Conservation (phyloP, 2,113 vertebrate species). For the Chlorodrepanis virens region DNA sequence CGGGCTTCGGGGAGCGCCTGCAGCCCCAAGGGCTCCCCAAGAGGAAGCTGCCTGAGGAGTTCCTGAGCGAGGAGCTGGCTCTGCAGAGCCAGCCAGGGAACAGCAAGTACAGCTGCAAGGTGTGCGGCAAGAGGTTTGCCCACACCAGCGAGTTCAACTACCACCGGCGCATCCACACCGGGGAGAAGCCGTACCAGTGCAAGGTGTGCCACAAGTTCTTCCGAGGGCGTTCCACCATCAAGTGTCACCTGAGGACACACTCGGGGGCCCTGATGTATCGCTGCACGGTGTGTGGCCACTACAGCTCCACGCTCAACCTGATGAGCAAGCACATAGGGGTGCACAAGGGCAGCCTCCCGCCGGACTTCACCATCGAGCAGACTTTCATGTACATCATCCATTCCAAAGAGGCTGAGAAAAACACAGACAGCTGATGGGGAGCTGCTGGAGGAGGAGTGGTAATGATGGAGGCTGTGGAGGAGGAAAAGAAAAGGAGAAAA, state of each 20-base stretch:
- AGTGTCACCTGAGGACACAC: slow-evolving; percentile 98
- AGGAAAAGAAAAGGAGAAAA: not conserved
- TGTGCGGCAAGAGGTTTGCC: slow-evolving; percentile 93
- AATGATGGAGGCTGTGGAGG: not conserved
- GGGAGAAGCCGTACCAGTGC: slow-evolving; percentile 97
- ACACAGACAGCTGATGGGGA: slow-evolving; percentile 81
- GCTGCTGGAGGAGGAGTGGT: not conserved
- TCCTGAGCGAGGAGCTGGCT: slow-evolving; percentile 60
- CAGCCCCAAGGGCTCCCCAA: slow-evolving; percentile 65
- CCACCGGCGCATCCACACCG: slow-evolving; percentile 94
- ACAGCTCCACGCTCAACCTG: slow-evolving; percentile 95
- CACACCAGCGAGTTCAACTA: slow-evolving; percentile 98
- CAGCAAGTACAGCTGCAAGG: slow-evolving; percentile 93
- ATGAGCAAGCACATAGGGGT: slow-evolving; percentile 95
- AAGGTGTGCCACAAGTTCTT: slow-evolving; percentile 98
- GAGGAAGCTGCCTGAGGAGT: slow-evolving; percentile 72
- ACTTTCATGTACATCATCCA: slow-evolving; percentile 99
- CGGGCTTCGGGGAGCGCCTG: slow-evolving; percentile 51
- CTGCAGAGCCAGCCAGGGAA: slow-evolving; percentile 71
- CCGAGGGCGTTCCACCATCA: slow-evolving; percentile 96
- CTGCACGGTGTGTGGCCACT: slow-evolving; percentile 92
- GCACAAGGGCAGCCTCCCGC: slow-evolving; percentile 91
- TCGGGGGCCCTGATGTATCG: slow-evolving; percentile 97
- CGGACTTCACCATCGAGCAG: slow-evolving; percentile 96
- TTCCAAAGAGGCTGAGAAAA: slow-evolving; percentile 90